These are phyloP conservation scores for Poeciliopsis presidionis DNA, from an alignment of 2,797 vertebrate genomes.

Conservation along the genomic window DNA sequence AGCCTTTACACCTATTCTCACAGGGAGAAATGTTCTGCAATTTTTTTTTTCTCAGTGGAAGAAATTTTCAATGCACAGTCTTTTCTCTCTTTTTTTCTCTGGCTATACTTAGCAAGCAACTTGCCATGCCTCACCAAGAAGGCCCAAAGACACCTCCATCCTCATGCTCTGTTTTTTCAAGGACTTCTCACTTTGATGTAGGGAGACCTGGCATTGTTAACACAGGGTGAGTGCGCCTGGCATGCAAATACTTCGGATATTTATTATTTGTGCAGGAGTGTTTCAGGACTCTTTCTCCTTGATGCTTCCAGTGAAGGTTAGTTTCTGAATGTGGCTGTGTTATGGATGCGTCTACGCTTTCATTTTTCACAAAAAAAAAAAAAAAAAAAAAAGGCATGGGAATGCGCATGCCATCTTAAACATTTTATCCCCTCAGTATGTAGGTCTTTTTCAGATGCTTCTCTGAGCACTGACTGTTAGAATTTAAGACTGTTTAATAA, in stretches of 20 bases:
- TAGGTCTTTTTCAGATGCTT: conserved; percentile 16
- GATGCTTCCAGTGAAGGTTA: conserved; percentile 56
- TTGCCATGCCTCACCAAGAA: conserved; percentile 62
- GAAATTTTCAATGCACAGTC: conserved; percentile 68
- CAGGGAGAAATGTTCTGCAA: conserved; percentile 61
- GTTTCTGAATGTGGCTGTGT: conserved; percentile 38
- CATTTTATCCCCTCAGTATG: conserved; percentile 13
- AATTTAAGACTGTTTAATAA: conserved; percentile 16
- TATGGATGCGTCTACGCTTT: conserved; percentile 42
- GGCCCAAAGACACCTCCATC: conserved; percentile 50
- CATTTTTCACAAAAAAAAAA: conserved; percentile 24
- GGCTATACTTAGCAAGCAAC: conserved; percentile 67
- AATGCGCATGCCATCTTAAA: conserved; percentile 25
- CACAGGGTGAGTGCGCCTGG: conserved; percentile 48
- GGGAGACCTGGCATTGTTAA: conserved; percentile 68
- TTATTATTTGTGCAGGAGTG: conserved; percentile 58
- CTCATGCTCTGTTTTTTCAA: conserved; percentile 59
- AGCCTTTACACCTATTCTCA: conserved; percentile 61
- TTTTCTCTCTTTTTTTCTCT: conserved; percentile 56
- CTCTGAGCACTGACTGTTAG: neutral
- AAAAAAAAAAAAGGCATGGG: neutral
- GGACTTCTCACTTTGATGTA: conserved; percentile 68
- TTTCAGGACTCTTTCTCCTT: conserved; percentile 57
- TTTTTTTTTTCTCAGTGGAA: conserved; percentile 59
- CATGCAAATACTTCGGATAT: conserved; percentile 71